Percentiles rank a stretch among this genome's conserved stretches.
Conservation (phyloP, 2,888 invertebrate genomes). For the Galerucella nymphaeae region DNA sequence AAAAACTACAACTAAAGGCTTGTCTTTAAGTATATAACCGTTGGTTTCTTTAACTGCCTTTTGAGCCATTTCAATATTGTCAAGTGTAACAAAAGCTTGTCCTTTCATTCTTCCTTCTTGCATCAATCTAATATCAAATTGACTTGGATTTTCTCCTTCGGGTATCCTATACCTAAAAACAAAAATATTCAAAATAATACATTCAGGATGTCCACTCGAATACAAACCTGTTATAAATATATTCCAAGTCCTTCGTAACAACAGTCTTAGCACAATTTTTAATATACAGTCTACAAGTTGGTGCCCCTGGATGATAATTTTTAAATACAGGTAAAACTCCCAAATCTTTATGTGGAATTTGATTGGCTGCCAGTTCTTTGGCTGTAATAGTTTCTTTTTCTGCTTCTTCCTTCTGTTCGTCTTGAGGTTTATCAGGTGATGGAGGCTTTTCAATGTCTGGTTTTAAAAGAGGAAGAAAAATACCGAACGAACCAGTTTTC, state of each 20-base stretch:
- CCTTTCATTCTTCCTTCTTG: constrained; percentile 97
- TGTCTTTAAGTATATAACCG: constrained; percentile 86
- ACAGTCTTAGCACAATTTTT: constrained; percentile 90
- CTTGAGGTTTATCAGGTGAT: constrained; percentile 30
- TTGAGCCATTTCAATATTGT: constrained; percentile 75
- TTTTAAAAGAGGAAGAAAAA: constrained; percentile 51
- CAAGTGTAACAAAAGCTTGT: constrained; percentile 91
- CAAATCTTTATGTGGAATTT: constrained; percentile 78
- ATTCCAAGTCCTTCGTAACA: constrained; percentile 77
- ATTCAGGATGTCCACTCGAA: too few species aligned
- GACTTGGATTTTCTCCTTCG: constrained; percentile 62
- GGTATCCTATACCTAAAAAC: constrained; percentile 65
- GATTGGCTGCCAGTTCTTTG: constrained; percentile 75
- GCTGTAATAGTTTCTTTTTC: constrained; percentile 58
- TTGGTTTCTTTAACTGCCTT: constrained; percentile 86
- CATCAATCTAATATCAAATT: constrained; percentile 83
- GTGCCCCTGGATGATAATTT: constrained; percentile 85
- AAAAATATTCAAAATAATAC: not conserved
- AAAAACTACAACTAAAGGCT: constrained; percentile 92
- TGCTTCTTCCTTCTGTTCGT: constrained; percentile 23
- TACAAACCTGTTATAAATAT: constrained; percentile 73
- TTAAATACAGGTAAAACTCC: constrained; percentile 82
- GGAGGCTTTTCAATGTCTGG: constrained; percentile 39
- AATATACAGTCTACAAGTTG: constrained; percentile 87
- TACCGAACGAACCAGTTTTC: constrained; percentile 56